phyloP scores from a whole-genome alignment of 2,888 invertebrate genomes.

The Scaptomyza flava region DNA sequence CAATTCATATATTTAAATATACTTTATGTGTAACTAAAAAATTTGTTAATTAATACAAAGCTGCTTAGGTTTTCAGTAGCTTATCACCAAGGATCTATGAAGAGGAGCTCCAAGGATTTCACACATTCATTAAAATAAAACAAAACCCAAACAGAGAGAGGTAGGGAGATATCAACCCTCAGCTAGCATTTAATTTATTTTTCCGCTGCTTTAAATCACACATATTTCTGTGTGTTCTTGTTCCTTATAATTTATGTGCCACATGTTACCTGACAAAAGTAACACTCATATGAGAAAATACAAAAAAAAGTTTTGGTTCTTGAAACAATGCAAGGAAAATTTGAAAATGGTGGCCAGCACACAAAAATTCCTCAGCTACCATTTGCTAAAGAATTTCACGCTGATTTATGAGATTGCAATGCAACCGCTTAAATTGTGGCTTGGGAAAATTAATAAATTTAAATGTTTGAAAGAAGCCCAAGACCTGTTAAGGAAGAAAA shows the following conservation, averaged over 20 bases:
- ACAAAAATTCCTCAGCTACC: constrained; percentile 58
- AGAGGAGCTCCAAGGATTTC: constrained; percentile 29
- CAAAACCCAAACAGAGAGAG: constrained; percentile 23
- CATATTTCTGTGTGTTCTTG: constrained; percentile 35
- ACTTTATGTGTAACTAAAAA: not conserved
- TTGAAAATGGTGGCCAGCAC: constrained; percentile 44
- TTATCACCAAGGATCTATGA: constrained; percentile 59
- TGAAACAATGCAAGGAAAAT: constrained; percentile 60
- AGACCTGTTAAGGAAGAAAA: not conserved
- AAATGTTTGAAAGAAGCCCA: not conserved
- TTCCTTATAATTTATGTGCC: constrained; percentile 72
- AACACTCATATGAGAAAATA: constrained; percentile 40
- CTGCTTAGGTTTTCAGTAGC: constrained; percentile 29
- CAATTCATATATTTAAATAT: not conserved
- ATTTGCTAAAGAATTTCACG: constrained; percentile 67
- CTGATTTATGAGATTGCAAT: constrained; percentile 67
- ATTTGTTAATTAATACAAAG: constrained; percentile 6
- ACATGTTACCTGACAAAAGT: constrained; percentile 71
- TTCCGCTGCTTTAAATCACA: constrained; percentile 47
- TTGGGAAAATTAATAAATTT: constrained; percentile 5
- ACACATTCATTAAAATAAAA: constrained; percentile 64
- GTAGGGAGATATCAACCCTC: not conserved
- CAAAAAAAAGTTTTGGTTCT: constrained; percentile 39
- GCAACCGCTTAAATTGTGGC: constrained; percentile 30
- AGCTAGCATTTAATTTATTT: constrained; percentile 46